Conservation (phyloP, 2,113 vertebrate species). For the Hipposideros armiger region DNA sequence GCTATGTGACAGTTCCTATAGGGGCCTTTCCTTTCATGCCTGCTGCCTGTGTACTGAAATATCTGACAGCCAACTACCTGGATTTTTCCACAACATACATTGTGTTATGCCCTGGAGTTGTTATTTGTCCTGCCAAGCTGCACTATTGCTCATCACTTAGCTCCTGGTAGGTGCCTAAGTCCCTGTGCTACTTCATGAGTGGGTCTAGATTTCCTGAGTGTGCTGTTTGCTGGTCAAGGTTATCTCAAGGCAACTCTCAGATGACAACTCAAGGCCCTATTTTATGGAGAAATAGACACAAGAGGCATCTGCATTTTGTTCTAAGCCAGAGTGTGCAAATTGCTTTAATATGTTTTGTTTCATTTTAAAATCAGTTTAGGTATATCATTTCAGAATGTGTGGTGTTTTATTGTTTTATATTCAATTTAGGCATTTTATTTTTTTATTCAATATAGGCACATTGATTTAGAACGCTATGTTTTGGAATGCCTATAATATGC, state of each 20-base stretch:
- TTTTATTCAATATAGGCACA: neutral
- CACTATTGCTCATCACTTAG: neutral
- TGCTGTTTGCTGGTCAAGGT: neutral
- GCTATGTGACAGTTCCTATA: neutral
- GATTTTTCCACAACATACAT: neutral
- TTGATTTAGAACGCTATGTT: neutral
- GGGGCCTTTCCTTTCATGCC: neutral
- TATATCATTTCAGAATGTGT: neutral
- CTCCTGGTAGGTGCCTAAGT: neutral
- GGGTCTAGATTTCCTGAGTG: neutral
- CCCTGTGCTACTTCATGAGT: neutral
- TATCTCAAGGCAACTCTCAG: neutral
- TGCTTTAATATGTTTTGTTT: constrained; percentile 14
- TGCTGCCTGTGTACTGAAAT: neutral
- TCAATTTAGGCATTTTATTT: neutral
- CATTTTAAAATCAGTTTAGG: constrained; percentile 11
- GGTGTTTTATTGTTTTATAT: constrained; percentile 29
- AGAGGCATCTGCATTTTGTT: neutral
- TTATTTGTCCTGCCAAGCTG: neutral
- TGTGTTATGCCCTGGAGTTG: neutral
- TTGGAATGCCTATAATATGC: neutral
- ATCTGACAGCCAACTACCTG: neutral
- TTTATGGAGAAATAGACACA: neutral
- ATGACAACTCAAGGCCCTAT: too few relatives aligned
- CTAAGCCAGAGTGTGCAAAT: neutral